These are phyloP conservation scores for Trissolcus brochymenae DNA, from an alignment of 2,888 invertebrate genomes.

Conservation along the genomic window DNA sequence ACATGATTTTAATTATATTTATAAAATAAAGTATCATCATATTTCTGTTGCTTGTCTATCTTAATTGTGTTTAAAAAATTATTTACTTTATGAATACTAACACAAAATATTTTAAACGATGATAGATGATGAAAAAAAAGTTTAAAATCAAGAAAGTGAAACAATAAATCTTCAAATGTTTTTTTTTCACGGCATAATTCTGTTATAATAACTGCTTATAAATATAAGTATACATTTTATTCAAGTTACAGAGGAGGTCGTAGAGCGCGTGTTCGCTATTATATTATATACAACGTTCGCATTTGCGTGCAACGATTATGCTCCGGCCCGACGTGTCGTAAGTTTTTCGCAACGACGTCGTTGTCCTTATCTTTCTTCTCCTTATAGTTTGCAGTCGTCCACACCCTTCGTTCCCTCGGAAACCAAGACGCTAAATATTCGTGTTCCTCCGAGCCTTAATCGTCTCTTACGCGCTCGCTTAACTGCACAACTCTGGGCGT, in stretches of 20 bases:
- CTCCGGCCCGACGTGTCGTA: conserved; percentile 42
- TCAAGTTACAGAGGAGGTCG: too few species aligned
- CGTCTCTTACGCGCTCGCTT: conserved; percentile 41
- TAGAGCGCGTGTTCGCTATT: conserved; percentile 15
- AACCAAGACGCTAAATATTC: conserved; percentile 44
- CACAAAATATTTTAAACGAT: too few species aligned
- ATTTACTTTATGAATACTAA: too few species aligned
- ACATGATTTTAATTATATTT: too few species aligned
- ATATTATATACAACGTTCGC: conserved; percentile 39
- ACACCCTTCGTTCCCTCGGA: conserved; percentile 5
- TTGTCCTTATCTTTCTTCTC: conserved; percentile 54
- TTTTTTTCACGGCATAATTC: not conserved
- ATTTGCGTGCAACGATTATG: conserved; percentile 52
- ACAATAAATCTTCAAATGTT: too few species aligned
- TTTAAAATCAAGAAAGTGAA: too few species aligned
- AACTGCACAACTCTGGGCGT: conserved; percentile 15
- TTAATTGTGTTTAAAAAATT: too few species aligned
- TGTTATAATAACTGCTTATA: not conserved
- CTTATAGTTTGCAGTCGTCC: conserved; percentile 15
- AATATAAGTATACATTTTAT: too few species aligned
- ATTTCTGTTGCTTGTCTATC: too few species aligned
- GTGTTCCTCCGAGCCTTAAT: conserved; percentile 45
- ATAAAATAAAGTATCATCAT: too few species aligned
- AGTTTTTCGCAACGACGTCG: conserved; percentile 56
- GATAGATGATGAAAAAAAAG: too few species aligned